A percentile compares a stretch with the other conserved stretches of the same genome.
phyloP scores from a whole-genome alignment of 2,113 vertebrate species.

The Antechinus stuartii region DNA sequence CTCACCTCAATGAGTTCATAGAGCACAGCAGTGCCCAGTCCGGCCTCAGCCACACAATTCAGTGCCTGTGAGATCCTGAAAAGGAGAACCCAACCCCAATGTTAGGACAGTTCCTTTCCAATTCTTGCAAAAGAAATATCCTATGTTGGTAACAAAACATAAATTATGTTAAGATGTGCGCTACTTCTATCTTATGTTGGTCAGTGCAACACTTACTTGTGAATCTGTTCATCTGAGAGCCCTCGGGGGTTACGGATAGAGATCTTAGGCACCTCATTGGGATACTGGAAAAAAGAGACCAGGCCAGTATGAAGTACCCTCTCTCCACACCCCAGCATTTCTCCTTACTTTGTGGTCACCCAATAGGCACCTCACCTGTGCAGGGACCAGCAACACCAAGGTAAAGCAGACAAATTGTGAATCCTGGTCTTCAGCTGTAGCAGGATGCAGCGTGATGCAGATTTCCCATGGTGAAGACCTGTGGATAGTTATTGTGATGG shows the following conservation, averaged over 20 bases:
- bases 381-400: slow-evolving; percentile 89
- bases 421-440: slow-evolving; percentile 93
- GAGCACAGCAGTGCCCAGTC: slow-evolving; percentile 85
- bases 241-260: slow-evolving; percentile 92
- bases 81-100: slow-evolving; percentile 45
- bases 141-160: background rate
- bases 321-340: background rate
- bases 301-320: background rate
- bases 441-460: slow-evolving; percentile 92
- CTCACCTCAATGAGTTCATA: slow-evolving; percentile 90
- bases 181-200: background rate
- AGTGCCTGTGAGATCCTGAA: slow-evolving; percentile 85
- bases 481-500: slow-evolving; percentile 45
- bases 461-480: slow-evolving; percentile 90
- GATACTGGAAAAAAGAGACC: slow-evolving; percentile 81
- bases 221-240: slow-evolving; percentile 95
- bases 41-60: slow-evolving; percentile 78
- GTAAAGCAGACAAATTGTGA: slow-evolving; percentile 95
- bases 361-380: slow-evolving; percentile 85
- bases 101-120: slow-evolving; percentile 11
- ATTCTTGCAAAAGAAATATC: background rate
- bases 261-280: slow-evolving; percentile 86
- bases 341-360: background rate
- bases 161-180: accelerated
- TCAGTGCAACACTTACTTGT: slow-evolving; percentile 85